Conservation (phyloP, 2,797 vertebrate species). For the Ctenosaura bakeri region DNA sequence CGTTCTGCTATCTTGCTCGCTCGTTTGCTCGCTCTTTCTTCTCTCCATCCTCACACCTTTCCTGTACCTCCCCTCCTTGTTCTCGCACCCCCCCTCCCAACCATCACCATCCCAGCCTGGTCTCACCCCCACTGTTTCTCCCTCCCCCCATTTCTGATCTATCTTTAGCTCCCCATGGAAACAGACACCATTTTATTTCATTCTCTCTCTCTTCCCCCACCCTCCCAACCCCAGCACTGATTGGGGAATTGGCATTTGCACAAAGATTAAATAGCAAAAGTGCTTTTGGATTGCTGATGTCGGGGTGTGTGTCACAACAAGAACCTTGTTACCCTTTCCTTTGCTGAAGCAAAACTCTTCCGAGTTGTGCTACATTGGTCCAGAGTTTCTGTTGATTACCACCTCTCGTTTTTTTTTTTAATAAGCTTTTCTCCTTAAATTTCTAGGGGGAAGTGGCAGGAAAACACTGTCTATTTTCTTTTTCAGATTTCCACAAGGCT, state of each 20-base stretch:
- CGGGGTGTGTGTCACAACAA: too few species aligned
- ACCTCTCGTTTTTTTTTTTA: too few species aligned
- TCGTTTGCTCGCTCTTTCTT: background rate
- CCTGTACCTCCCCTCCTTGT: background rate
- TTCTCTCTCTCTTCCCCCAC: background rate
- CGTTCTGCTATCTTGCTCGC: background rate
- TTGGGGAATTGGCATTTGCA: conserved; percentile 1
- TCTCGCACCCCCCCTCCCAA: background rate
- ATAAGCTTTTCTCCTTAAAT: background rate
- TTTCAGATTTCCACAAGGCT: background rate
- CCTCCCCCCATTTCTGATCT: background rate
- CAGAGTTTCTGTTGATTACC: background rate
- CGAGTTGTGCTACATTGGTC: background rate
- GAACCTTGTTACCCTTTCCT: background rate
- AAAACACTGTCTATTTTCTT: background rate
- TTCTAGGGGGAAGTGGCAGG: background rate
- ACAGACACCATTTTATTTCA: background rate
- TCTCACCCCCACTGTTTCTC: conserved; percentile 19
- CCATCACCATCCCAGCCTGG: background rate
- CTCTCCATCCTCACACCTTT: conserved; percentile 20
- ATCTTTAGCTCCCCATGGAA: conserved; percentile 31
- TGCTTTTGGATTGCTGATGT: background rate
- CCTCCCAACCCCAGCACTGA: background rate
- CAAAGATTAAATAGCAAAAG: background rate
- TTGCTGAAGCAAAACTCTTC: background rate